phyloP scores from a whole-genome alignment of 2,888 invertebrate genomes.

The Lasius fuliginosus region DNA sequence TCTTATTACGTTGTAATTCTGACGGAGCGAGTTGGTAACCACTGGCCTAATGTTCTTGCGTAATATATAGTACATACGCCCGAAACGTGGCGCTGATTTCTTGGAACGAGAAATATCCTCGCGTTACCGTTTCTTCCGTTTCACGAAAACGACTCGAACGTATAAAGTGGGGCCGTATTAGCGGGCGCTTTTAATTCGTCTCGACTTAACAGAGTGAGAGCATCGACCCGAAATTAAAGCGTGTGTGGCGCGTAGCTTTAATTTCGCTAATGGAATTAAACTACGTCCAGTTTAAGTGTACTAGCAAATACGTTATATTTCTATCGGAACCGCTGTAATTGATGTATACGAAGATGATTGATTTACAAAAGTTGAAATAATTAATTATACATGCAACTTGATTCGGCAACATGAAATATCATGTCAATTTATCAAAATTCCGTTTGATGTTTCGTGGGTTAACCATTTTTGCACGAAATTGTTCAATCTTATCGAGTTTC shows the following conservation, averaged over 20 bases:
- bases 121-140: background rate
- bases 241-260: slow-evolving; percentile 63
- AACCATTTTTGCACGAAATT: background rate
- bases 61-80: background rate
- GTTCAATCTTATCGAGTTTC: background rate
- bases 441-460: background rate
- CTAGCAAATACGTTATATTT: background rate
- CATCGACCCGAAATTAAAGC: slow-evolving; percentile 69
- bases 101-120: slow-evolving; percentile 17
- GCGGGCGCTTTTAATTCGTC: slow-evolving; percentile 57
- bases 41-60: slow-evolving; percentile 18
- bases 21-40: background rate
- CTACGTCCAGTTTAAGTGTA: slow-evolving; percentile 47
- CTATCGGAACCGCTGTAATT: background rate
- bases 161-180: slow-evolving; percentile 28
- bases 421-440: background rate
- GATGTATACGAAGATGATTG: background rate
- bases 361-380: slow-evolving; percentile 15
- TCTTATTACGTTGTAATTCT: background rate
- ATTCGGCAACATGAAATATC: background rate
- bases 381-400: background rate
- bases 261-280: slow-evolving; percentile 73
- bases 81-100: slow-evolving; percentile 27
- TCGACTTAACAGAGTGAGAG: slow-evolving; percentile 58
- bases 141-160: slow-evolving; percentile 22